Percentiles rank a stretch among this genome's conserved stretches.
Conservation (phyloP, 2,888 invertebrate species). For the Clitarchus hookeri region DNA sequence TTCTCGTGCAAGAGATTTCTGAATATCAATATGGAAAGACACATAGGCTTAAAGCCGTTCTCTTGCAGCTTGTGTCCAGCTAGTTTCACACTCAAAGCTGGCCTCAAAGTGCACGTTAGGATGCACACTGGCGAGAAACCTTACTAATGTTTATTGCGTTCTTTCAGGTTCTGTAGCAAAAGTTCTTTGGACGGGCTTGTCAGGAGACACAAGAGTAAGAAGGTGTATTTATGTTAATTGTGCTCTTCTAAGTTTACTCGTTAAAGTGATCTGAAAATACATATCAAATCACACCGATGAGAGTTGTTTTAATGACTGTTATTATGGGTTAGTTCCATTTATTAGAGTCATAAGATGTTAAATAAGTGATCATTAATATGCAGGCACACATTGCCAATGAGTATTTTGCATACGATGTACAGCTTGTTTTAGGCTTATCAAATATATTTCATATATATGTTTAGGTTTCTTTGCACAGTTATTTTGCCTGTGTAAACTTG, state of each 20-base stretch:
- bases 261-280: neutral
- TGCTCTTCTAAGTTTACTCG: neutral
- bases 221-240: neutral
- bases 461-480: no score
- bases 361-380: no score
- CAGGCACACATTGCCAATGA: no score
- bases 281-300: neutral
- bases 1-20: conserved; percentile 27
- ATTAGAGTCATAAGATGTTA: no score
- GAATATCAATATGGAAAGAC: conserved; percentile 39
- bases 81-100: conserved; percentile 51
- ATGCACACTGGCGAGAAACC: conserved; percentile 45
- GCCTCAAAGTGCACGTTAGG: conserved; percentile 46
- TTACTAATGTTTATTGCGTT: conserved; percentile 21
- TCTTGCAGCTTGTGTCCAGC: conserved; percentile 52
- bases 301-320: no score
- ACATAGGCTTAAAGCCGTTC: conserved; percentile 53
- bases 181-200: neutral
- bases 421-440: no score
- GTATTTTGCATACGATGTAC: no score
- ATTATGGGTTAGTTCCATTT: no score
- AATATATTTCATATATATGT: no score
- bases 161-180: neutral
- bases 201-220: neutral
- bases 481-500: no score